phyloP scores from a whole-genome alignment of 2,113 vertebrate species.

The Aleadryas rufinucha region DNA sequence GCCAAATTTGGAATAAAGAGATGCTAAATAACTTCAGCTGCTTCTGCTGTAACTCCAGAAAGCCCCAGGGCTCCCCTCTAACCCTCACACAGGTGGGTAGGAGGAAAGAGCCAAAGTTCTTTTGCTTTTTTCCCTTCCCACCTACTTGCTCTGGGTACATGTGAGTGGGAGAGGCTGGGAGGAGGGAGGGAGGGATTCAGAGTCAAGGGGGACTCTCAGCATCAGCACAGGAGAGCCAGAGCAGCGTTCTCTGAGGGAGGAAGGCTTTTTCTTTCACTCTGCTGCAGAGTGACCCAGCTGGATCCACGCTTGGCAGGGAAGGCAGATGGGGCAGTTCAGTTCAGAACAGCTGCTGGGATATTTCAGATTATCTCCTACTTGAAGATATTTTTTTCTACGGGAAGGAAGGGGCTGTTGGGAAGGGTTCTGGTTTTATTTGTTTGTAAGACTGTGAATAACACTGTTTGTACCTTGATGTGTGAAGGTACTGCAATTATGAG shows the following conservation, averaged over 20 bases:
- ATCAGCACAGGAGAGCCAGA: not conserved
- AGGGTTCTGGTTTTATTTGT: not conserved
- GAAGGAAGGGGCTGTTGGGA: not conserved
- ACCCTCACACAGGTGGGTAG: not conserved
- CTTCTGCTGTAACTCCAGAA: not conserved
- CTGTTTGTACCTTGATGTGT: slow-evolving; percentile 18
- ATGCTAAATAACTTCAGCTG: not conserved
- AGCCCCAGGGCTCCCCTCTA: not conserved
- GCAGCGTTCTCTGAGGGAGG: not conserved
- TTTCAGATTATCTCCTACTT: not conserved
- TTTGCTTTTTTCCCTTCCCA: not conserved
- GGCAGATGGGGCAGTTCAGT: not conserved
- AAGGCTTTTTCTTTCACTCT: not conserved
- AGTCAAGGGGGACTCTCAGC: not conserved
- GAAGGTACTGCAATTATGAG: slow-evolving; percentile 9
- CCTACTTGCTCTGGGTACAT: not conserved
- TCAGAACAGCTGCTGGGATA: not conserved
- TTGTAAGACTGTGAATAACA: slow-evolving; percentile 24
- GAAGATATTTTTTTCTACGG: not conserved
- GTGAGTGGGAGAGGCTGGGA: not conserved
- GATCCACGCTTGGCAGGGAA: not conserved
- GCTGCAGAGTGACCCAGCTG: not conserved
- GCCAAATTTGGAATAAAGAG: not conserved
- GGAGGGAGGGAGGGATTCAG: not conserved
- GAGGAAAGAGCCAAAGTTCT: not conserved